Conservation (phyloP, 53 echinoderm and acorn worm species). For the Patiria pectinifera region DNA sequence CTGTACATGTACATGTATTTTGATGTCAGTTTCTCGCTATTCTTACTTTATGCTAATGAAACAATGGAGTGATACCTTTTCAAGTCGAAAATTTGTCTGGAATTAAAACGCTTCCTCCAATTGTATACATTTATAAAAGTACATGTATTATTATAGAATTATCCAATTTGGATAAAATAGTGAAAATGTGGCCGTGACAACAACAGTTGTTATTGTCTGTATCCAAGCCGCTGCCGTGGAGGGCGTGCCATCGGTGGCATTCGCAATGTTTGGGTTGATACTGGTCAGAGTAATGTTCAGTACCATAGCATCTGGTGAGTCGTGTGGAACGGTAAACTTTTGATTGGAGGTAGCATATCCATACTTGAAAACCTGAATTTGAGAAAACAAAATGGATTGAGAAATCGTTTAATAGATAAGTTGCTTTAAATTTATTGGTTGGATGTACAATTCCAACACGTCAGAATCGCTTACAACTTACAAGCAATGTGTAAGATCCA, state of each 20-base stretch:
- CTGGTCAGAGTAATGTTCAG: constrained; percentile 20
- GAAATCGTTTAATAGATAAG: neutral
- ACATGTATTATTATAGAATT: neutral
- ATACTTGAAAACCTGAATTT: constrained; percentile 43
- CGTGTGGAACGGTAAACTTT: constrained; percentile 18
- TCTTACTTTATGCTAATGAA: too few relatives aligned
- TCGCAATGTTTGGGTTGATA: neutral
- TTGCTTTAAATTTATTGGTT: neutral
- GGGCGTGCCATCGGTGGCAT: constrained; percentile 42
- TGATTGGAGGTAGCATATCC: constrained; percentile 26
- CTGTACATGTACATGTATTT: too few relatives aligned
- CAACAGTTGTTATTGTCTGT: neutral
- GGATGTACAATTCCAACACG: neutral
- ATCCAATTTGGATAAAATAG: neutral
- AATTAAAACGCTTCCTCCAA: neutral
- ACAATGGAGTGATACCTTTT: too few relatives aligned
- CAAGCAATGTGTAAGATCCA: constrained; percentile 76
- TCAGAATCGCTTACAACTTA: constrained; percentile 32
- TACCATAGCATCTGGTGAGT: neutral
- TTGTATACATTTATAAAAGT: neutral
- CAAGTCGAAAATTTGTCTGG: too few relatives aligned
- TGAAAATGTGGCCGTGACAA: neutral
- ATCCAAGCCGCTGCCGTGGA: neutral
- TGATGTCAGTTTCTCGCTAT: too few relatives aligned
- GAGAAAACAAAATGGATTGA: neutral